Evolutionary conservation across 53 echinoderm and acorn worm species (phyloP).

Genomic region (Actinopyga echinites): DNA sequence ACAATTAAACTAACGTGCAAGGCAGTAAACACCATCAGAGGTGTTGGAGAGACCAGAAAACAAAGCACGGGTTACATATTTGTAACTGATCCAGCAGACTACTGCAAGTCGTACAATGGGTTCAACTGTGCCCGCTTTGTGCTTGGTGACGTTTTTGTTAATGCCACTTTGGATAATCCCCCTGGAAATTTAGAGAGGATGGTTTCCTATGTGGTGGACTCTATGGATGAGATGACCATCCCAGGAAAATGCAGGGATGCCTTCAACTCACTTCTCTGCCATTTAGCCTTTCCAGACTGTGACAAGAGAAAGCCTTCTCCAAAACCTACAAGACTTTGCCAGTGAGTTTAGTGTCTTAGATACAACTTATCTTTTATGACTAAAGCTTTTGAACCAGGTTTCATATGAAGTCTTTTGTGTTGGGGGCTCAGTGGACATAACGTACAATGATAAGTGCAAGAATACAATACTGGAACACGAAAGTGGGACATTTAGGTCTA

Average conservation of each 20-base stretch:
- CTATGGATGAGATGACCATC: conserved; percentile 33
- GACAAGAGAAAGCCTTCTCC: conserved; percentile 33
- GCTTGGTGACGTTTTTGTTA: conserved; percentile 55
- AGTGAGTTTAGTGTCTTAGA: conserved; percentile 40
- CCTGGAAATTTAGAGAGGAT: conserved; percentile 41
- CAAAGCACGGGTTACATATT: conserved; percentile 28
- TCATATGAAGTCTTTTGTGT: too few species aligned
- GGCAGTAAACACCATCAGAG: neutral
- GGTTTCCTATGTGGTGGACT: neutral
- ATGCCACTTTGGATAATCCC: conserved; percentile 57
- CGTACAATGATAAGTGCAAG: too few species aligned
- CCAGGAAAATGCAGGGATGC: conserved; percentile 41
- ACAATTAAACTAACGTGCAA: conserved; percentile 12
- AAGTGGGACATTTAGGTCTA: too few species aligned
- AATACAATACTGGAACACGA: too few species aligned
- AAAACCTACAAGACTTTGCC: conserved; percentile 56
- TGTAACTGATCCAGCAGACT: conserved; percentile 46
- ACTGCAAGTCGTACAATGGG: conserved; percentile 68
- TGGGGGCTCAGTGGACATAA: too few species aligned
- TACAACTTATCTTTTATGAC: neutral
- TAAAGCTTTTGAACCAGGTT: too few species aligned
- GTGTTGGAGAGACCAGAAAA: neutral
- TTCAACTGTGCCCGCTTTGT: conserved; percentile 48
- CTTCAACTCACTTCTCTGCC: conserved; percentile 63
- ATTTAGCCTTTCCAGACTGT: conserved; percentile 69